phyloP scores from a whole-genome alignment of 2,888 invertebrate species.

The Steinernema hermaphroditum region DNA sequence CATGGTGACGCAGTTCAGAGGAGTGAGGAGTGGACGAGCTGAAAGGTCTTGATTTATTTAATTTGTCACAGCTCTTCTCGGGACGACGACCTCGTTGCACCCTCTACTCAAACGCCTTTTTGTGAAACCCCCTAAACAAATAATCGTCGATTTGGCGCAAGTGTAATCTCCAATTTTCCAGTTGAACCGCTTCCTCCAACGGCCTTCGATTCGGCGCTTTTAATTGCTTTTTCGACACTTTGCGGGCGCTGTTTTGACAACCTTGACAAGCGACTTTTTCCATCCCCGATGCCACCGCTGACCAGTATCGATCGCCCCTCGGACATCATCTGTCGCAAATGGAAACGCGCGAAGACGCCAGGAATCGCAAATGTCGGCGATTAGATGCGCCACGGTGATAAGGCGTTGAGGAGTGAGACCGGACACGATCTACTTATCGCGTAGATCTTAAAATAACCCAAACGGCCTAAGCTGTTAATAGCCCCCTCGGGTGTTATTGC shows the following conservation, averaged over 20 bases:
- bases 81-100: no score
- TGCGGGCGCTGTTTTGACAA: conserved; percentile 19
- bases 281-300: neutral
- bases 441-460: conserved; percentile 1
- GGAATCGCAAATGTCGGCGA: neutral
- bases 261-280: conserved; percentile 25
- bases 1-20: neutral
- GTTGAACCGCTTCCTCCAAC: neutral
- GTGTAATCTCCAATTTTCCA: conserved; percentile 6
- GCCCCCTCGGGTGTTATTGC: neutral
- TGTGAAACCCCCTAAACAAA: no score
- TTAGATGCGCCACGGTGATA: neutral
- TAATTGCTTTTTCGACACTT: conserved; percentile 26
- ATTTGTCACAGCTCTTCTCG: no score
- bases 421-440: conserved; percentile 9
- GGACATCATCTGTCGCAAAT: neutral
- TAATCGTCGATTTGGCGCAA: no score
- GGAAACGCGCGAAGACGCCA: neutral
- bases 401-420: neutral
- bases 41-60: no score
- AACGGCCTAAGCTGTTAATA: conserved; percentile 1
- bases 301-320: neutral
- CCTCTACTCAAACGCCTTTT: no score
- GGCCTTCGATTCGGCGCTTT: neutral
- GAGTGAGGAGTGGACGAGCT: no score